phyloP scores from a whole-genome alignment of 1,140 invertebrate species.

The Aporrectodea caliginosa region DNA sequence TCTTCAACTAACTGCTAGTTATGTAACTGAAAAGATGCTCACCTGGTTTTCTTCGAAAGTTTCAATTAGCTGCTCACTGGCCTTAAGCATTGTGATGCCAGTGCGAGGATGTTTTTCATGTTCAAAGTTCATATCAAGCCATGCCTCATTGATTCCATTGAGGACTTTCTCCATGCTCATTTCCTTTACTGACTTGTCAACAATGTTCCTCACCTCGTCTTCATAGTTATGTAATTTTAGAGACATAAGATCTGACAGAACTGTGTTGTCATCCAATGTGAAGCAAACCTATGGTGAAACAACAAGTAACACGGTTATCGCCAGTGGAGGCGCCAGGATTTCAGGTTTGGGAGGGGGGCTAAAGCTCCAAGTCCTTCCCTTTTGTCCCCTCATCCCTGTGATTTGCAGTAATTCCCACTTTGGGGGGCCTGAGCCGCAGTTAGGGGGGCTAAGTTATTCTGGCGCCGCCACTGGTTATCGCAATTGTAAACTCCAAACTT shows the following conservation, averaged over 20 bases:
- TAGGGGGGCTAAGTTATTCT: no score
- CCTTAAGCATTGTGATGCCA: conserved; percentile 73
- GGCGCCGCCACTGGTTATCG: no score
- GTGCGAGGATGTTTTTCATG: conserved; percentile 82
- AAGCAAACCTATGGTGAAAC: conserved; percentile 69
- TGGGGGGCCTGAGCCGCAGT: no score
- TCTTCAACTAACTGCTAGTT: no score
- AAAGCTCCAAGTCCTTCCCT: no score
- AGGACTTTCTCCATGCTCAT: conserved; percentile 96
- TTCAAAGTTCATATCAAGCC: conserved; percentile 89
- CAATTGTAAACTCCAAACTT: no score
- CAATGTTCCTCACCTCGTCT: conserved; percentile 93
- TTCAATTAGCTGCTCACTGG: conserved; percentile 91
- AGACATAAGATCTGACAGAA: conserved; percentile 81
- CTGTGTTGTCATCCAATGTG: conserved; percentile 86
- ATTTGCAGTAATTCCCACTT: no score
- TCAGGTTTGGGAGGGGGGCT: no score
- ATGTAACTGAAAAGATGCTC: no score
- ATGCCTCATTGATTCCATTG: conserved; percentile 80
- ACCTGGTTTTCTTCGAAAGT: conserved; percentile 96
- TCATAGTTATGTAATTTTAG: conserved; percentile 91
- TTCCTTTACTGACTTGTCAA: conserved; percentile 95
- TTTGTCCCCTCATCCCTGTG: no score
- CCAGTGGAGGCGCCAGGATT: no score
- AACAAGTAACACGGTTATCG: no score